Percentiles rank a stretch among this genome's conserved stretches.
Evolutionary conservation across 1,140 invertebrate species (phyloP).

Genomic region (Riptortus pedestris): DNA sequence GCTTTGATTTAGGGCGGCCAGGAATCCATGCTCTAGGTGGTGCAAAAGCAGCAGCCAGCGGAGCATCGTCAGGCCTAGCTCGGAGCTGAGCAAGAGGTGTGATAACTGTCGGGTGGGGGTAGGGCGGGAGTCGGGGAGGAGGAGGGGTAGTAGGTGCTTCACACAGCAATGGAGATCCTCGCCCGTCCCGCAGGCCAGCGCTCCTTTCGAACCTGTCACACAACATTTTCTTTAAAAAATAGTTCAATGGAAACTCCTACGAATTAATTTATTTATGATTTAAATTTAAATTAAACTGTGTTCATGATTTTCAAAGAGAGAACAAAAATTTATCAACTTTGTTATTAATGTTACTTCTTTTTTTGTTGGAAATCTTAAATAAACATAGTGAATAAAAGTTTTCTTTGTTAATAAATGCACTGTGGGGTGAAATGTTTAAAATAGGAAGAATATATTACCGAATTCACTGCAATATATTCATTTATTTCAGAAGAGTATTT

Average conservation of each 20-base stretch:
- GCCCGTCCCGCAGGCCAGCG: conserved; percentile 73
- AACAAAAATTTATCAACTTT: no score
- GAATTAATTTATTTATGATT: no score
- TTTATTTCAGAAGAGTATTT: no score
- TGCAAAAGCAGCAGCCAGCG: conserved; percentile 63
- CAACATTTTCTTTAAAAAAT: neutral
- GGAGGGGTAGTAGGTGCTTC: conserved; percentile 58
- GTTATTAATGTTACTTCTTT: no score
- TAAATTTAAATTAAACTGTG: no score
- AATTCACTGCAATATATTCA: no score
- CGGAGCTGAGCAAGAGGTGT: conserved; percentile 75
- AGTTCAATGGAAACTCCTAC: neutral
- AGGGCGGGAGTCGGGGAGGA: conserved; percentile 80
- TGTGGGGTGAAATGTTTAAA: no score
- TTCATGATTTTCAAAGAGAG: no score
- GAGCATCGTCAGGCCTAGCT: conserved; percentile 9
- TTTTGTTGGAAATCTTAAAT: no score
- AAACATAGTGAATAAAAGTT: no score
- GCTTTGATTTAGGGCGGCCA: conserved; percentile 28
- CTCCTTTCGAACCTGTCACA: conserved; percentile 76
- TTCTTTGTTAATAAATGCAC: no score
- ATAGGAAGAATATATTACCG: no score
- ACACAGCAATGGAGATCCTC: conserved; percentile 56
- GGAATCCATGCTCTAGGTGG: conserved; percentile 62
- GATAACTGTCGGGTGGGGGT: conserved; percentile 68